phyloP scores from a whole-genome alignment of 2,888 invertebrate genomes.

The Dysmachus trigonus region DNA sequence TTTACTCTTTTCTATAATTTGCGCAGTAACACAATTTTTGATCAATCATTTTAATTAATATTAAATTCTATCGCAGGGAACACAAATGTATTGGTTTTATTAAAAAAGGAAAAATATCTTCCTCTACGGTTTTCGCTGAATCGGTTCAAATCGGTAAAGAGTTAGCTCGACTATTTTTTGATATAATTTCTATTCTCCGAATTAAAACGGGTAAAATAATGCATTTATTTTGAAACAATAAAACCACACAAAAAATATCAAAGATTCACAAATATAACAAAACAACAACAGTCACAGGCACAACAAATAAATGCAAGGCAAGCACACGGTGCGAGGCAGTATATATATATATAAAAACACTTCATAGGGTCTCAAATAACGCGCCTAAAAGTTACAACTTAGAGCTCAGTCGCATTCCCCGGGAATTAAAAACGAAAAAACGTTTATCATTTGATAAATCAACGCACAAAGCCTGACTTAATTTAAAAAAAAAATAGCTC shows the following conservation, averaged over 20 bases:
- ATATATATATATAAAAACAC: neutral
- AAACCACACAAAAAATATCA: neutral
- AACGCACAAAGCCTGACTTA: neutral
- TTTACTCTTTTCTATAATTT: neutral
- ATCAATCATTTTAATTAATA: neutral
- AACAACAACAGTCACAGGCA: neutral
- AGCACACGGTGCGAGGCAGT: constrained; percentile 15
- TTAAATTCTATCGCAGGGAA: neutral
- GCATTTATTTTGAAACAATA: neutral
- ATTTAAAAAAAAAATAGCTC: neutral
- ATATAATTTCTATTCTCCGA: neutral
- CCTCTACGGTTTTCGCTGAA: too few species aligned
- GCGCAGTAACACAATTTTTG: neutral
- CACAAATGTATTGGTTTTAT: neutral
- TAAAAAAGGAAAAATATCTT: too few species aligned
- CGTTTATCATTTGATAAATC: neutral
- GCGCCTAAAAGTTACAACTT: neutral
- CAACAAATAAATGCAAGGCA: constrained; percentile 11
- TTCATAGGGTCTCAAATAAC: neutral
- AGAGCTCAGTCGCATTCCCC: neutral
- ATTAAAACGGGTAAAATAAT: neutral
- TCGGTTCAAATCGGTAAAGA: neutral
- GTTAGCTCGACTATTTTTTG: neutral
- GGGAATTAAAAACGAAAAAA: neutral
- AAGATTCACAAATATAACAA: neutral